phyloP scores from a whole-genome alignment of 2,113 vertebrate species.

The Pedionomus torquatus region DNA sequence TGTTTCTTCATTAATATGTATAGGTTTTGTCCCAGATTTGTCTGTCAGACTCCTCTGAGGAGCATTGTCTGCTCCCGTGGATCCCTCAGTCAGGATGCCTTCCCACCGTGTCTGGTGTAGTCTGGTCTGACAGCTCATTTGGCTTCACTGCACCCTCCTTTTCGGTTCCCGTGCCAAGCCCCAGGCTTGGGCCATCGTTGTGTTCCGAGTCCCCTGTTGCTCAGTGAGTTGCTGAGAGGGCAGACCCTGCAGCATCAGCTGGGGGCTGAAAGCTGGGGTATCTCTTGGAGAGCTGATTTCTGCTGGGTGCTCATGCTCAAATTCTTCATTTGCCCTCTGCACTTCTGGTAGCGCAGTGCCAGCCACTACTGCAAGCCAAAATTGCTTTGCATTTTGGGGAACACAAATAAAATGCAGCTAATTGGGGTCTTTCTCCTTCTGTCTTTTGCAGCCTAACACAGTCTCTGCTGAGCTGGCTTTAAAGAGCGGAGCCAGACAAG shows the following conservation, averaged over 20 bases:
- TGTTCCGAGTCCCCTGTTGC: background rate
- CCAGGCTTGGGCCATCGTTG: fast-evolving
- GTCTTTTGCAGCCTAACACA: conserved; percentile 50
- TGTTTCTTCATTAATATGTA: conserved; percentile 64
- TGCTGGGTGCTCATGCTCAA: background rate
- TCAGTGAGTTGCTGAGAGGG: background rate
- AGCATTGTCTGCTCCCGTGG: conserved; percentile 21
- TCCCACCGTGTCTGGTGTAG: background rate
- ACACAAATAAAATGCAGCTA: background rate
- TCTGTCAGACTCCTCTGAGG: conserved; percentile 13
- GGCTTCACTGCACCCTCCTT: background rate
- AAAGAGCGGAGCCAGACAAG: background rate
- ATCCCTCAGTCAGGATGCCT: background rate
- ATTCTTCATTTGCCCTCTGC: background rate
- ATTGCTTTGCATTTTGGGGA: background rate
- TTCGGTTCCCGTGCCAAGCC: fast-evolving
- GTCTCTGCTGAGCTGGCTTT: conserved; percentile 23
- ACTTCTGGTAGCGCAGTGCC: background rate
- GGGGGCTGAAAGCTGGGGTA: background rate
- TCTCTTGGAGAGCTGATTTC: background rate
- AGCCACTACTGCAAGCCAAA: background rate
- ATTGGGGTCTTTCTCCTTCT: background rate
- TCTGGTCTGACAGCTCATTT: background rate
- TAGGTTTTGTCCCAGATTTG: conserved; percentile 62
- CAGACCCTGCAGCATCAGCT: fast-evolving